phyloP scores from a whole-genome alignment of 2,797 vertebrate genomes.

The Macropodus opercularis region DNA sequence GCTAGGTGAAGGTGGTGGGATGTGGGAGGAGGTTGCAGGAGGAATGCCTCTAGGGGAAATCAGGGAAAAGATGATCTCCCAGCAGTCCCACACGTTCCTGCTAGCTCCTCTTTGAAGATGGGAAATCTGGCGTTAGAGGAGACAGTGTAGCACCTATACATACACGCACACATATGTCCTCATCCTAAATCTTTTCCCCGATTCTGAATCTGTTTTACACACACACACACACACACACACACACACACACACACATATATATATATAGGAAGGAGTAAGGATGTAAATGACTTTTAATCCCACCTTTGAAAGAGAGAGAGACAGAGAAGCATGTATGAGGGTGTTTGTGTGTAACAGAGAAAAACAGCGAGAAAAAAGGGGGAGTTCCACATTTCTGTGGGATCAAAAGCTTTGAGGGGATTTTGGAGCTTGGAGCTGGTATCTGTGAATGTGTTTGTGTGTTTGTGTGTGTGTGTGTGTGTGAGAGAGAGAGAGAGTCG shows the following conservation, averaged over 20 bases:
- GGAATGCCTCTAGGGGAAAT: constrained; percentile 53
- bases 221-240: background rate
- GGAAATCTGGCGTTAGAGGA: constrained; percentile 38
- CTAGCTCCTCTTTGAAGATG: constrained; percentile 63
- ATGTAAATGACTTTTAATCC: constrained; percentile 52
- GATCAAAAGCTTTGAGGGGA: constrained; percentile 78
- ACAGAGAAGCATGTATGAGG: background rate
- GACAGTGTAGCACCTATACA: constrained; percentile 36
- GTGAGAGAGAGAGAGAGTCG: background rate
- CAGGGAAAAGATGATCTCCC: constrained; percentile 52
- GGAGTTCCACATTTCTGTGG: constrained; percentile 66
- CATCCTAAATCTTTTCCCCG: background rate
- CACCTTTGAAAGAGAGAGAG: constrained; percentile 23
- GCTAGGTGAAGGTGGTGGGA: constrained; percentile 52
- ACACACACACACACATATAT: background rate
- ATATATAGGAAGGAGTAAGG: constrained; percentile 12
- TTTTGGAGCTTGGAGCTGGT: constrained; percentile 64
- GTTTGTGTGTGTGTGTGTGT: background rate
- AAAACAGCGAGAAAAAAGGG: constrained; percentile 24
- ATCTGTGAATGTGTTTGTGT: constrained; percentile 42
- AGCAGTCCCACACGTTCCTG: constrained; percentile 35
- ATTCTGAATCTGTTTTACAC: constrained; percentile 20
- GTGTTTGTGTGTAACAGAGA: constrained; percentile 7
- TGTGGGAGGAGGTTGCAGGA: constrained; percentile 45
- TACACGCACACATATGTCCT: background rate